Conservation (phyloP, 2,113 vertebrate genomes). For the Poicephalus meyeri region DNA sequence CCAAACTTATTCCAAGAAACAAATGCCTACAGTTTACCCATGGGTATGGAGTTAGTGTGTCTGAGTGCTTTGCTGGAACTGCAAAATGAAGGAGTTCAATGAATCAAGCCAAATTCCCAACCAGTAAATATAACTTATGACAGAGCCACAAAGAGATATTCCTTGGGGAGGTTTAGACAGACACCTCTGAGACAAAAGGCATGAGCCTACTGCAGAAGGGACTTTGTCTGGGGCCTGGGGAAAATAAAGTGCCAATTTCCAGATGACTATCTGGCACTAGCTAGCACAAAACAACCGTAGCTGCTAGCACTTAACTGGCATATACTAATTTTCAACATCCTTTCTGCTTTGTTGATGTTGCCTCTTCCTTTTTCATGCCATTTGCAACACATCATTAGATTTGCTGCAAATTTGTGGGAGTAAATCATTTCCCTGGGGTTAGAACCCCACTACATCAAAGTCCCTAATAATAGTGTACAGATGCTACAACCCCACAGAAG, state of each 20-base stretch:
- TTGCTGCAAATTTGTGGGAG: background rate
- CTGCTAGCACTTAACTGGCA: background rate
- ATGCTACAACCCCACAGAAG: background rate
- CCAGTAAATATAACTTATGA: background rate
- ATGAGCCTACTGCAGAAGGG: background rate
- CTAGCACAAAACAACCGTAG: background rate
- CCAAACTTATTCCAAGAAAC: background rate
- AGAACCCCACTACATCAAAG: background rate
- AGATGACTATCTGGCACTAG: background rate
- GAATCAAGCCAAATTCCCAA: background rate
- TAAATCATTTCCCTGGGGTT: conserved; percentile 28
- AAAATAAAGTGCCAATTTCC: background rate
- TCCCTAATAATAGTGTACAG: rapidly evolving
- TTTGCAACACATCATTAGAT: conserved; percentile 10
- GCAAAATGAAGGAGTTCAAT: rapidly evolving
- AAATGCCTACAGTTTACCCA: background rate
- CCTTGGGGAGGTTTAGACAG: background rate
- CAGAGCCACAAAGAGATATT: background rate
- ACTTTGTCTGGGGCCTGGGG: background rate
- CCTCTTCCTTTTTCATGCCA: background rate
- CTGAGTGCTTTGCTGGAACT: background rate
- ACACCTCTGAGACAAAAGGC: background rate
- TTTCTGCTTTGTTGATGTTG: conserved; percentile 27
- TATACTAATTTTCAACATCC: conserved; percentile 15
- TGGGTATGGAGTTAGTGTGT: background rate